A percentile compares a stretch with the other conserved stretches of the same genome.
phyloP scores from a whole-genome alignment of 2,888 invertebrate genomes.

The Leptopilina drosophilae region DNA sequence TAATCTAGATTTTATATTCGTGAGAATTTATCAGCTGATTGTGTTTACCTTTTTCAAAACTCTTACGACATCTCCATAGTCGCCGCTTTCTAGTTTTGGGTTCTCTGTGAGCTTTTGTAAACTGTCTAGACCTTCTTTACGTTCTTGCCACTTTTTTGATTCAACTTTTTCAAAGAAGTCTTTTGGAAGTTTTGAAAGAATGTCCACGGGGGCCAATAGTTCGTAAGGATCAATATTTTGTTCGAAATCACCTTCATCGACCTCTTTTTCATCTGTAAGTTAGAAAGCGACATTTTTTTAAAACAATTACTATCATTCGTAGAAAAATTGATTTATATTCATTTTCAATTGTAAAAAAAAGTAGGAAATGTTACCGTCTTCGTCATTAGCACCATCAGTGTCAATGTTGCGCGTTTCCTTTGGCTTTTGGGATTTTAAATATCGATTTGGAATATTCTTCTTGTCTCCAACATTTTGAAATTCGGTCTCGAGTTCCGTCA shows the following conservation, averaged over 20 bases:
- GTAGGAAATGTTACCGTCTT: constrained; percentile 71
- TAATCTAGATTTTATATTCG: background rate
- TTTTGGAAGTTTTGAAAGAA: constrained; percentile 93
- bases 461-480: constrained; percentile 86
- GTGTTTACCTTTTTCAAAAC: constrained; percentile 89
- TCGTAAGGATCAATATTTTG: constrained; percentile 92
- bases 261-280: constrained; percentile 78
- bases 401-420: constrained; percentile 80
- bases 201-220: constrained; percentile 93
- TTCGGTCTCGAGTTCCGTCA: constrained; percentile 92
- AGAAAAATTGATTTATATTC: background rate
- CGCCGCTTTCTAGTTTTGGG: constrained; percentile 93
- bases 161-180: constrained; percentile 97
- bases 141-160: constrained; percentile 97
- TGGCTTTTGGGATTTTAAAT: constrained; percentile 89
- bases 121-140: constrained; percentile 93
- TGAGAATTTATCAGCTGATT: constrained; percentile 18
- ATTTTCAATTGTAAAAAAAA: background rate
- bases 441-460: constrained; percentile 85
- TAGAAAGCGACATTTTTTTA: too few relatives aligned
- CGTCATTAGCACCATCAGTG: constrained; percentile 78
- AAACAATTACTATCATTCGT: too few relatives aligned
- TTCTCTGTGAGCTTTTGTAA: constrained; percentile 87
- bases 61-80: constrained; percentile 93
- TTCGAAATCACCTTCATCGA: constrained; percentile 79